Evolutionary conservation across 2,113 vertebrate species (phyloP).

Genomic region (Malurus alboscapulatus): DNA sequence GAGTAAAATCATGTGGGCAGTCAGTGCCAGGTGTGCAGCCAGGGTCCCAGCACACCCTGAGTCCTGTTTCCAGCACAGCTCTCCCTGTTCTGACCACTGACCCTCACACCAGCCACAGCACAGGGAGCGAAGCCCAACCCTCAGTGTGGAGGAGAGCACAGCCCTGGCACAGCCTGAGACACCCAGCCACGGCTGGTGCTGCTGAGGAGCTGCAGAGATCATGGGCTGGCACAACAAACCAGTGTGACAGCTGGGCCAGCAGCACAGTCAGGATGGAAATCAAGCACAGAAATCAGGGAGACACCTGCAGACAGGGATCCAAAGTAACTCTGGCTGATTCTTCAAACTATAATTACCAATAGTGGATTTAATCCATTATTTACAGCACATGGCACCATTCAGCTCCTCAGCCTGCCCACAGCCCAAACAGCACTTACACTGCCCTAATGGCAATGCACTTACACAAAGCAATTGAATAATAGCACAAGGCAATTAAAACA

Average conservation of each 20-base stretch:
- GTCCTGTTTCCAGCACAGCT: neutral
- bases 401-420: neutral
- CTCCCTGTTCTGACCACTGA: accelerated
- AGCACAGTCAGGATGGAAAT: neutral
- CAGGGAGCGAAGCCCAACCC: neutral
- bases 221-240: neutral
- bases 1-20: neutral
- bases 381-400: neutral
- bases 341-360: neutral
- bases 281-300: neutral
- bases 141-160: neutral
- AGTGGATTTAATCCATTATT: neutral
- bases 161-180: accelerated
- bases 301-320: neutral
- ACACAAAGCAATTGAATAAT: neutral
- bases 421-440: neutral
- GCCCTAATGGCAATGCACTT: neutral
- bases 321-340: neutral
- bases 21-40: neutral
- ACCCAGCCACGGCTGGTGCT: neutral
- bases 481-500: neutral
- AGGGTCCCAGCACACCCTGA: neutral
- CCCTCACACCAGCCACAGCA: neutral
- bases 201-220: neutral
- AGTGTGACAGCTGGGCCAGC: neutral